Conservation (phyloP, 2,888 invertebrate genomes). For the Esperia sulphurella region DNA sequence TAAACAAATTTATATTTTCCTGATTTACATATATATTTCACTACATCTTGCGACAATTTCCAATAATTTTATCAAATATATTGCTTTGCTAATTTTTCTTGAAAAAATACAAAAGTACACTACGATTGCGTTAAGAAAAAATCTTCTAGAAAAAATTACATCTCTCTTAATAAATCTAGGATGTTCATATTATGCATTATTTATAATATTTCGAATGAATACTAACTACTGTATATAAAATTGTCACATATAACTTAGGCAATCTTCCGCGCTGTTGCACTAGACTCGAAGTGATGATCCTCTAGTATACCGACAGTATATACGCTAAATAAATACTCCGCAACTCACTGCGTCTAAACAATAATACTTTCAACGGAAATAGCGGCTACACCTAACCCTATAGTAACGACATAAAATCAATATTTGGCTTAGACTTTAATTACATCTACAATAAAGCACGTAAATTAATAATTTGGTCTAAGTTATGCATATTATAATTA, state of each 20-base stretch:
- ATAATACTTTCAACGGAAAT: constrained; percentile 72
- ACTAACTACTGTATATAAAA: constrained; percentile 41
- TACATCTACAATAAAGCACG: constrained; percentile 75
- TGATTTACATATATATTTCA: constrained; percentile 65
- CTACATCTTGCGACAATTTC: constrained; percentile 60
- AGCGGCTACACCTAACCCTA: constrained; percentile 59
- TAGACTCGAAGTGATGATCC: constrained; percentile 12
- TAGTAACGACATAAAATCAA: constrained; percentile 69
- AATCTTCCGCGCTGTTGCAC: constrained; percentile 32
- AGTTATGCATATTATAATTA: constrained; percentile 70
- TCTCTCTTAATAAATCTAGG: constrained; percentile 51
- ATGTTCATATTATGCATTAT: constrained; percentile 70
- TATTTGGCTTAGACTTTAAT: constrained; percentile 79
- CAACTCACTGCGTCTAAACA: constrained; percentile 50
- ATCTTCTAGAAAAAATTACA: constrained; percentile 70
- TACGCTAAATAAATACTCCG: constrained; percentile 70
- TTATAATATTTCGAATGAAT: constrained; percentile 48
- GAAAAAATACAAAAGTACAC: constrained; percentile 77
- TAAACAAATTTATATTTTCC: constrained; percentile 74
- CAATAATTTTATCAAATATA: constrained; percentile 71
- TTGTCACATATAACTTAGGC: constrained; percentile 37
- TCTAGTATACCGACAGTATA: constrained; percentile 10
- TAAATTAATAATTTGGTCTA: constrained; percentile 78
- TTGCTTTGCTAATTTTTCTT: constrained; percentile 66
- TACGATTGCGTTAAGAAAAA: constrained; percentile 64